Evolutionary conservation across 2,888 invertebrate species (phyloP).

Genomic region (Chloroclystis v-ata): DNA sequence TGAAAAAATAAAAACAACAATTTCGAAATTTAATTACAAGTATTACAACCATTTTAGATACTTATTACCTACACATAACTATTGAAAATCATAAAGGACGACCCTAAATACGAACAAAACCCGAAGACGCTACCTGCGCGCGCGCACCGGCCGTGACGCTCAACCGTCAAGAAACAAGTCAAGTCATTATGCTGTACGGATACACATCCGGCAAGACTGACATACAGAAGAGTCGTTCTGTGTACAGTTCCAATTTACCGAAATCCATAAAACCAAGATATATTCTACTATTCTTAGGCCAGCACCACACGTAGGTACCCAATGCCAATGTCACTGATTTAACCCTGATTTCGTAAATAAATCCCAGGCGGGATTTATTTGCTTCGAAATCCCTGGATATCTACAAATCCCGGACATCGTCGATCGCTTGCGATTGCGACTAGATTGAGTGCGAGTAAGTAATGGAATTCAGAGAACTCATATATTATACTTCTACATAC

Average conservation of each 20-base stretch:
- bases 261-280: no score
- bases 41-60: no score
- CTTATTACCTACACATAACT: no score
- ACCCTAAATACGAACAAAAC: not conserved
- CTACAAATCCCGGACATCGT: constrained; percentile 16
- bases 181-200: constrained; percentile 11
- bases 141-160: constrained; percentile 1
- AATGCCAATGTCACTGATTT: constrained; percentile 20
- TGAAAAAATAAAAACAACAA: no score
- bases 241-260: no score
- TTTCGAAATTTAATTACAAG: no score
- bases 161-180: constrained; percentile 7
- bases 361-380: constrained; percentile 16
- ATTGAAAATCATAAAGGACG: no score
- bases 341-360: constrained; percentile 9
- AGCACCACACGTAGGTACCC: no score
- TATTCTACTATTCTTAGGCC: no score
- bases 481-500: not conserved
- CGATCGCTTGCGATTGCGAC: constrained; percentile 13
- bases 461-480: not conserved
- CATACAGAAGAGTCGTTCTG: constrained; percentile 7
- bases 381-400: constrained; percentile 15
- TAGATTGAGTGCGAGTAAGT: constrained; percentile 16
- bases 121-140: not conserved
- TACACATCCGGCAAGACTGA: constrained; percentile 13